Percentiles rank a stretch among this genome's conserved stretches.
Evolutionary conservation across 2,113 vertebrate species (phyloP).

Genomic region (Apodemus speciosus): DNA sequence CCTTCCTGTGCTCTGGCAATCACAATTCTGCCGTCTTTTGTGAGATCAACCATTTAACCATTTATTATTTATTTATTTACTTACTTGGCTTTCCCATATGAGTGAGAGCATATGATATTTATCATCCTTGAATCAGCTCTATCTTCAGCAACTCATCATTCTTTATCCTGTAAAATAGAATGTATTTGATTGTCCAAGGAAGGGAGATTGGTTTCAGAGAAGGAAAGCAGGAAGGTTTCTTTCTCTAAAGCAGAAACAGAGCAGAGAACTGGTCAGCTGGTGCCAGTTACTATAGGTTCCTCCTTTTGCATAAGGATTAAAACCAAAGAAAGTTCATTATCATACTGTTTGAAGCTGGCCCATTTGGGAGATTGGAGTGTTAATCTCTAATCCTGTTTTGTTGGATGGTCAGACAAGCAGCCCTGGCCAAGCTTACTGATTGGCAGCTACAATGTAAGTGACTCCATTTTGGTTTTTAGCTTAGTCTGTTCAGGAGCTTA

Average conservation of each 20-base stretch:
- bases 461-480: slow-evolving; percentile 13
- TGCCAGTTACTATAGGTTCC: neutral
- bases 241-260: neutral
- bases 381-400: neutral
- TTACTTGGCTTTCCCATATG: neutral
- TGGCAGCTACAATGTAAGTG: neutral
- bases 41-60: neutral
- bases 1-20: neutral
- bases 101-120: neutral
- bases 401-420: neutral
- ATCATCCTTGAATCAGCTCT: neutral
- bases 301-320: neutral
- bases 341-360: neutral
- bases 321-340: neutral
- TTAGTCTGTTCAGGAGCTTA: neutral
- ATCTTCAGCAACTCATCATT: neutral
- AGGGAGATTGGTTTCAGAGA: neutral
- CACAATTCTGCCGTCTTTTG: neutral
- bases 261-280: neutral
- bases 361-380: neutral
- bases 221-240: neutral
- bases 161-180: neutral
- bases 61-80: neutral
- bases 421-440: neutral
- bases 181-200: neutral